These are phyloP conservation scores for Hirtodrosophila cameraria DNA, from an alignment of 2,888 invertebrate species.

Conservation along the genomic window DNA sequence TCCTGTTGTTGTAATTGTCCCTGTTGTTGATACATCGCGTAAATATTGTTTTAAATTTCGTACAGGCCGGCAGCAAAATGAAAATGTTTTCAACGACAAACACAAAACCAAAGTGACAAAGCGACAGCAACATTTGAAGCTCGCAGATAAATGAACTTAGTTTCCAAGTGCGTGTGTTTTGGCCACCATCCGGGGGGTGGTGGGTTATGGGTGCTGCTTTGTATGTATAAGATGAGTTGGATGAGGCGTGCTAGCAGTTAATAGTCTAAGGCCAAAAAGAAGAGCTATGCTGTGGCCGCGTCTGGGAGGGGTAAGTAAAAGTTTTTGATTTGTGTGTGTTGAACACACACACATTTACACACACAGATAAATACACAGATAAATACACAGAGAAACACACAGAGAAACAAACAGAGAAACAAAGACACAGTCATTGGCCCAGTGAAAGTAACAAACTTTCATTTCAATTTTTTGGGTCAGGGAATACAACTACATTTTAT, in stretches of 20 bases:
- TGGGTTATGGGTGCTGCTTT: slow-evolving; percentile 4
- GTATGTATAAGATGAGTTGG: slow-evolving; percentile 7
- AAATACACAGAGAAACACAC: background rate
- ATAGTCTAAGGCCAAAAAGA: slow-evolving; percentile 36
- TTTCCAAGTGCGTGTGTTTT: slow-evolving; percentile 33
- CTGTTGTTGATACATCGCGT: slow-evolving; percentile 52
- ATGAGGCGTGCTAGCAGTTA: slow-evolving; percentile 47
- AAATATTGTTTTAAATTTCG: slow-evolving; percentile 74
- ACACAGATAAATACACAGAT: background rate
- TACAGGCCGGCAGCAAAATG: slow-evolving; percentile 45
- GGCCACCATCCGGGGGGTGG: slow-evolving; percentile 2
- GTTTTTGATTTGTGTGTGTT: slow-evolving; percentile 73
- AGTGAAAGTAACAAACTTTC: slow-evolving; percentile 74
- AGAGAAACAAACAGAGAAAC: background rate
- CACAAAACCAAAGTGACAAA: slow-evolving; percentile 35
- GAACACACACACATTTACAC: slow-evolving; percentile 23
- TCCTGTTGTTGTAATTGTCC: slow-evolving; percentile 11
- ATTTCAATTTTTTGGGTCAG: slow-evolving; percentile 41
- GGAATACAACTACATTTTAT: slow-evolving; percentile 9
- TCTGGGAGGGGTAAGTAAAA: slow-evolving; percentile 55
- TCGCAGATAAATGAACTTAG: slow-evolving; percentile 68
- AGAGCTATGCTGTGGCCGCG: background rate
- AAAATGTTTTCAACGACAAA: slow-evolving; percentile 46
- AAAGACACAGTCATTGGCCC: slow-evolving; percentile 25
- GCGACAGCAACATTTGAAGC: slow-evolving; percentile 24